Conservation (phyloP, 1,140 invertebrate species). For the Cepaea nemoralis region DNA sequence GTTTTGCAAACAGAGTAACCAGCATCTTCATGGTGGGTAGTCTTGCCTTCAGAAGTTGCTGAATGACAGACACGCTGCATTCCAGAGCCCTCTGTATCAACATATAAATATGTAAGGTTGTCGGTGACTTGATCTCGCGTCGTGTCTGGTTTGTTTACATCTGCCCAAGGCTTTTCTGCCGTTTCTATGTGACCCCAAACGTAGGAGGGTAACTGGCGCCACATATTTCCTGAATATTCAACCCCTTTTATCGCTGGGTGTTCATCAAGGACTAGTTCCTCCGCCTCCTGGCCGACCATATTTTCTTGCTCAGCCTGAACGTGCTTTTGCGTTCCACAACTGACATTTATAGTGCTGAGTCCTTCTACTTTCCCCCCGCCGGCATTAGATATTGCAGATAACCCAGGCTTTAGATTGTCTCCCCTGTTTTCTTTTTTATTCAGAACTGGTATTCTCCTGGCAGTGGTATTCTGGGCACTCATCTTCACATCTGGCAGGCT, state of each 20-base stretch:
- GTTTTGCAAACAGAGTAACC: background rate
- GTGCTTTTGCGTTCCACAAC: background rate
- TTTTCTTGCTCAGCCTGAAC: background rate
- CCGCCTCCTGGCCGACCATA: too few species aligned
- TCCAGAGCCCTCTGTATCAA: background rate
- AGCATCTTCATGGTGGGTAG: background rate
- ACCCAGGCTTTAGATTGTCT: background rate
- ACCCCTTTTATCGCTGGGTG: background rate
- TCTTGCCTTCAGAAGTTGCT: background rate
- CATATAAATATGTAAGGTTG: background rate
- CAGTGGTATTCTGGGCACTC: background rate
- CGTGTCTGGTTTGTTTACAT: conserved; percentile 8
- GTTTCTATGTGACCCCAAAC: background rate
- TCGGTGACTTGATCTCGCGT: background rate
- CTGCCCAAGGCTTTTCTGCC: background rate
- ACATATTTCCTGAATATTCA: background rate
- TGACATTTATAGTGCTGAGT: background rate
- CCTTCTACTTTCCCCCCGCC: background rate
- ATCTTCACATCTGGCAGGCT: background rate
- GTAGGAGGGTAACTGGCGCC: background rate
- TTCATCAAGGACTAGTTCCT: too few species aligned
- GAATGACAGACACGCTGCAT: background rate
- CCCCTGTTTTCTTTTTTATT: background rate
- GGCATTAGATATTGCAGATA: background rate
- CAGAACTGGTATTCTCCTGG: background rate